These are phyloP conservation scores for Araneus ventricosus DNA, from an alignment of 1,140 invertebrate genomes.

Conservation along the genomic window DNA sequence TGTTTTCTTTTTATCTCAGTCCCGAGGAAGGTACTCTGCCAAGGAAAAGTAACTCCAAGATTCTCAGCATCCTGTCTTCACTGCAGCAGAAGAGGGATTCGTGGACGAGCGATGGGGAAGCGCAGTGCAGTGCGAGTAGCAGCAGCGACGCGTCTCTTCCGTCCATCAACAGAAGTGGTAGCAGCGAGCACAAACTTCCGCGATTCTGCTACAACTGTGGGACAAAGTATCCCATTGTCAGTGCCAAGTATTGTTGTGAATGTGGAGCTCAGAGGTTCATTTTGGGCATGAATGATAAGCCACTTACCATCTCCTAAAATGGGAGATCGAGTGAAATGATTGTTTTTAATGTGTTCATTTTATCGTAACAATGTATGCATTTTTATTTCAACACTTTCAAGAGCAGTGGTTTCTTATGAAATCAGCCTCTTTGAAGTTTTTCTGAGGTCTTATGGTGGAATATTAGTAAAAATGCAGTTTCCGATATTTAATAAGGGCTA, in stretches of 20 bases:
- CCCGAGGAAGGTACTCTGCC: background rate
- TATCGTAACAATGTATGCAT: too few relatives aligned
- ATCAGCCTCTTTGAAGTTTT: too few relatives aligned
- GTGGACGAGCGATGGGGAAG: conserved; percentile 29
- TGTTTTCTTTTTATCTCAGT: background rate
- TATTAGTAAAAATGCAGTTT: too few relatives aligned
- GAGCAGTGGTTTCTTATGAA: too few relatives aligned
- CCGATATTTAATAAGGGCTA: too few relatives aligned
- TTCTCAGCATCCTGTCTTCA: background rate
- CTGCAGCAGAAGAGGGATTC: background rate
- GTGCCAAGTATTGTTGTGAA: conserved; percentile 94
- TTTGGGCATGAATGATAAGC: background rate
- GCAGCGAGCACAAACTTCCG: background rate
- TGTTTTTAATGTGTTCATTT: too few relatives aligned
- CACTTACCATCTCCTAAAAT: background rate
- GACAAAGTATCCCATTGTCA: conserved; percentile 87
- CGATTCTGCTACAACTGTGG: conserved; percentile 96
- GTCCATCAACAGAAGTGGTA: background rate
- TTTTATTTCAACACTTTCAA: too few relatives aligned
- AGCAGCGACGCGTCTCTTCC: conserved; percentile 4
- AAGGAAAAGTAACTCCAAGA: conserved; percentile 15
- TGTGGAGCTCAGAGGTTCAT: conserved; percentile 86
- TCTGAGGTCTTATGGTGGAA: too few relatives aligned
- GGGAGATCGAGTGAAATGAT: too few relatives aligned
- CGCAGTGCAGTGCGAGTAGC: conserved; percentile 12